Percentiles rank a stretch among this genome's conserved stretches.
Evolutionary conservation across 2,797 vertebrate genomes (phyloP).

Genomic region (Melanotaenia parkinsoni): DNA sequence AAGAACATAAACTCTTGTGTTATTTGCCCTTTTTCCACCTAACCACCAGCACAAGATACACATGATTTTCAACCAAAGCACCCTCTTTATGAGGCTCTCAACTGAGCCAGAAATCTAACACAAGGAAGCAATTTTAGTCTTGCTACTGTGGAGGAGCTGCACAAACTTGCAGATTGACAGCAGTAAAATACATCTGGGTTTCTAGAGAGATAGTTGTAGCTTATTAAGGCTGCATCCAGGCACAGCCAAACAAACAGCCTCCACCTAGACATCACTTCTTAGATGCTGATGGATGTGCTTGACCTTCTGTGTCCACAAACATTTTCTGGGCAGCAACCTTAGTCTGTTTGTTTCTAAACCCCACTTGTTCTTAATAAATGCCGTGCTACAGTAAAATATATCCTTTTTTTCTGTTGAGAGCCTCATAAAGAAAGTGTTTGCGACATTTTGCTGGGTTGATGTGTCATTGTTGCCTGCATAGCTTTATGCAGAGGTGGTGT

Average conservation of each 20-base stretch:
- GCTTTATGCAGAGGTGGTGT: slow-evolving; percentile 30
- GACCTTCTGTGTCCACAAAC: slow-evolving; percentile 40
- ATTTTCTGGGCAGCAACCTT: neutral
- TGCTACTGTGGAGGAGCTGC: slow-evolving; percentile 40
- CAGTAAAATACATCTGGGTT: slow-evolving; percentile 28
- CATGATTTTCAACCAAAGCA: too few relatives aligned
- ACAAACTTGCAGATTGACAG: slow-evolving; percentile 14
- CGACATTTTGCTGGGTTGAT: slow-evolving; percentile 17
- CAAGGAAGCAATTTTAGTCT: slow-evolving; percentile 18
- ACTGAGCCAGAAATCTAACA: slow-evolving; percentile 34
- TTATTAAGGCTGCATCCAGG: slow-evolving; percentile 58
- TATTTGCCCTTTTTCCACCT: too few relatives aligned
- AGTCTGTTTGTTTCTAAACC: slow-evolving; percentile 22
- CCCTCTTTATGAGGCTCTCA: neutral
- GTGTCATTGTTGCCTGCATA: slow-evolving; percentile 25
- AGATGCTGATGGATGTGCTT: slow-evolving; percentile 27
- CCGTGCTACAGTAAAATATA: neutral
- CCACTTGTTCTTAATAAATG: neutral
- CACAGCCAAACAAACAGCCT: slow-evolving; percentile 41
- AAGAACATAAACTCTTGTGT: too few relatives aligned
- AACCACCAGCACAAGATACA: too few relatives aligned
- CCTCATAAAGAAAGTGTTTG: slow-evolving; percentile 24
- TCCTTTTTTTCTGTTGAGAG: slow-evolving; percentile 1
- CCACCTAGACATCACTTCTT: slow-evolving; percentile 51
- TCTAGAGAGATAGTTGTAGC: slow-evolving; percentile 46